A percentile compares a stretch with the other conserved stretches of the same genome.
These are phyloP conservation scores for Polydrusus tereticollis DNA, from an alignment of 2,888 invertebrate species.

Conservation along the genomic window DNA sequence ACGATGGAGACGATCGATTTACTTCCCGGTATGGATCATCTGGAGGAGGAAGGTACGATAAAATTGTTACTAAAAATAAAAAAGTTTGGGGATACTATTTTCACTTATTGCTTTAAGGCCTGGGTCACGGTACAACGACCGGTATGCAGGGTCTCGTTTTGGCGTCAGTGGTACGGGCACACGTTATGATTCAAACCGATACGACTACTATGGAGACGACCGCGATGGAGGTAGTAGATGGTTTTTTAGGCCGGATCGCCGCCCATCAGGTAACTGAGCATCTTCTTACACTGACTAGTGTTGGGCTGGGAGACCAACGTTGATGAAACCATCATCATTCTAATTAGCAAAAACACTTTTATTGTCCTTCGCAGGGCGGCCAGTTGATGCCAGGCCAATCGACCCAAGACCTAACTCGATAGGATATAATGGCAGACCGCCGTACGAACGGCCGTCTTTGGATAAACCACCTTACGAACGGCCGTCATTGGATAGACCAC, in stretches of 20 bases:
- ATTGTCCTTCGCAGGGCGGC: constrained; percentile 43
- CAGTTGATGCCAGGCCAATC: constrained; percentile 38
- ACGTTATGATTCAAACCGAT: constrained; percentile 55
- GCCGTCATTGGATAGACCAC: constrained; percentile 52
- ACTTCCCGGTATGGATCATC: constrained; percentile 47
- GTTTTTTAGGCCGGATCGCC: constrained; percentile 62
- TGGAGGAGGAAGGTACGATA: constrained; percentile 52
- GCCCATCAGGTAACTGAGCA: constrained; percentile 56
- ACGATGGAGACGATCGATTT: constrained; percentile 42
- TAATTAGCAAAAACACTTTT: too few species aligned
- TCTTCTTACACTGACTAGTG: too few species aligned
- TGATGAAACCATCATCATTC: too few species aligned
- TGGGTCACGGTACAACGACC: constrained; percentile 53
- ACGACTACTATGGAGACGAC: constrained; percentile 60
- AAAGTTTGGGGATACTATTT: too few species aligned
- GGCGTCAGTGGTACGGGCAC: constrained; percentile 25
- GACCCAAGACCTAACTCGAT: constrained; percentile 49
- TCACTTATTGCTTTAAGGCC: constrained; percentile 51
- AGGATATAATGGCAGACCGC: constrained; percentile 47
- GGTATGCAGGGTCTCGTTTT: constrained; percentile 52
- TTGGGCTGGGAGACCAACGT: too few species aligned
- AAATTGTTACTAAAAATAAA: too few species aligned
- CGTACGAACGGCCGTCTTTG: constrained; percentile 51
- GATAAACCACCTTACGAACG: constrained; percentile 49
- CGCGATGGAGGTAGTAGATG: constrained; percentile 62